Percentiles rank a stretch among this genome's conserved stretches.
Conservation (phyloP, 2,797 vertebrate species). For the Euphonia xanthogaster region DNA sequence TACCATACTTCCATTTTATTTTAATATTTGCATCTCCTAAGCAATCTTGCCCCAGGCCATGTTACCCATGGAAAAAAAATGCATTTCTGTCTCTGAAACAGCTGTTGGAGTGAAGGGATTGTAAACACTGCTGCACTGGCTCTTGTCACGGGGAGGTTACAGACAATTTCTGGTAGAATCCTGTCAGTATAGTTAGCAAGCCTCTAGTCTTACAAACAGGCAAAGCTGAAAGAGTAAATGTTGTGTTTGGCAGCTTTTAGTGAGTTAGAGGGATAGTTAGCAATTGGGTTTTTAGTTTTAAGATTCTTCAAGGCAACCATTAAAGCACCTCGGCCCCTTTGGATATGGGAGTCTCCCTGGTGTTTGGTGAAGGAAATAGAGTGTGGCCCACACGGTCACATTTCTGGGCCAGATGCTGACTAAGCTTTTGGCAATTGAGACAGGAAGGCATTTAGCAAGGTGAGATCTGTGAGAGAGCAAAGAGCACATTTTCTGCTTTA, state of each 20-base stretch:
- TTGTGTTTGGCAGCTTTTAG: not conserved
- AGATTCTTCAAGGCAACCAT: not conserved
- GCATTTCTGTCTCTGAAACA: not conserved
- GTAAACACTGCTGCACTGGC: not conserved
- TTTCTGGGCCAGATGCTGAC: not conserved
- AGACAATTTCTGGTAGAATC: not conserved
- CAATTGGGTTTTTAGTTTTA: not conserved
- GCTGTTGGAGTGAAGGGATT: not conserved
- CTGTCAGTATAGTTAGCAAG: not conserved
- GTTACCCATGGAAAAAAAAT: not conserved
- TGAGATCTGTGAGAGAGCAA: not conserved
- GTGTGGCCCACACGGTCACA: rapidly evolving
- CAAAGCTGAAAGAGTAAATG: not conserved
- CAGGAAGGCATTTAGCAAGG: not conserved
- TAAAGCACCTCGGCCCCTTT: not conserved
- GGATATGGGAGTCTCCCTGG: rapidly evolving
- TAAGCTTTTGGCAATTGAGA: not conserved
- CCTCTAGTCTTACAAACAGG: not conserved
- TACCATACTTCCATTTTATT: not conserved
- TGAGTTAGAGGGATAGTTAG: not conserved
- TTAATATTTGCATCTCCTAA: not conserved
- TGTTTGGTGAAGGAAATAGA: not conserved
- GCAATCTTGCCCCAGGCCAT: not conserved
- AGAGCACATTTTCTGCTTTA: not conserved
- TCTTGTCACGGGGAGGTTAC: not conserved